Conservation (phyloP, 2,888 invertebrate species). For the Blera fallax region DNA sequence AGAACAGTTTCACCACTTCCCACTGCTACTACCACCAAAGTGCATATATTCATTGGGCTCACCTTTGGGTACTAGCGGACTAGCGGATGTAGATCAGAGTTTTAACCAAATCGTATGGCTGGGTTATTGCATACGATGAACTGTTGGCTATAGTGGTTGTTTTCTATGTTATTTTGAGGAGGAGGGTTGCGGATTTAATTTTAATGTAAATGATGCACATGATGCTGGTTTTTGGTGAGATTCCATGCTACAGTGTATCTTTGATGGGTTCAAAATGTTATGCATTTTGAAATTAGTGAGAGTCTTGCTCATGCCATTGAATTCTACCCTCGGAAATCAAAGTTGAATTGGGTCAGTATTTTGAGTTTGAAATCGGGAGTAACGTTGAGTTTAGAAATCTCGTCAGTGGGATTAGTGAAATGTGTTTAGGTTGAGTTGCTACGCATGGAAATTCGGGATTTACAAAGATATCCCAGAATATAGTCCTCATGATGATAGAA, state of each 20-base stretch:
- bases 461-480: too few relatives aligned
- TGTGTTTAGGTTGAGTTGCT: too few relatives aligned
- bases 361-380: too few relatives aligned
- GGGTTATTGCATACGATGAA: slow-evolving; percentile 55
- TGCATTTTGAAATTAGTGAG: neutral
- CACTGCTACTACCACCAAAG: neutral
- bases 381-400: too few relatives aligned
- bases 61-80: slow-evolving; percentile 45
- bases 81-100: slow-evolving; percentile 42
- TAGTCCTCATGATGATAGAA: too few relatives aligned
- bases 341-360: too few relatives aligned
- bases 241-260: slow-evolving; percentile 5
- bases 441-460: too few relatives aligned
- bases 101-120: slow-evolving; percentile 56
- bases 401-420: too few relatives aligned
- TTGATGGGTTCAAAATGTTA: slow-evolving; percentile 6
- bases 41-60: slow-evolving; percentile 5
- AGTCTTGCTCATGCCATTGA: too few relatives aligned
- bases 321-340: too few relatives aligned
- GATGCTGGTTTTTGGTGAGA: neutral
- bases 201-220: slow-evolving; percentile 28
- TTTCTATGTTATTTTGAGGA: too few relatives aligned
- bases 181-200: slow-evolving; percentile 33
- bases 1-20: slow-evolving; percentile 40
- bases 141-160: slow-evolving; percentile 7